phyloP scores from a whole-genome alignment of 2,888 invertebrate genomes.

The Cephalotes varians region DNA sequence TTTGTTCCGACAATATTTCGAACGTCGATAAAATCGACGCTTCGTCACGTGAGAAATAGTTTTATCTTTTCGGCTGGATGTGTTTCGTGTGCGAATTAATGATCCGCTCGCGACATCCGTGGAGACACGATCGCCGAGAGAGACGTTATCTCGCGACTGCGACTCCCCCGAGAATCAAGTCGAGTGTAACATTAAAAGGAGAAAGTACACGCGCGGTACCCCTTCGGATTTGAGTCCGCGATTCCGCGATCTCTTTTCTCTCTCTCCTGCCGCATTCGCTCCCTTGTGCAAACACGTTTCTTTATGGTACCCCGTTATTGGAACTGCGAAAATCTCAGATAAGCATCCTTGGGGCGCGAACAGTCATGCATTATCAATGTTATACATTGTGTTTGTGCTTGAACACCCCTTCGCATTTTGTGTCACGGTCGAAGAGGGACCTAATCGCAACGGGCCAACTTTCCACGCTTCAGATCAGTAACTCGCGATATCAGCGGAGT shows the following conservation, averaged over 20 bases:
- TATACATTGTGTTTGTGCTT: conserved; percentile 42
- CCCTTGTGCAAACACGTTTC: conserved; percentile 66
- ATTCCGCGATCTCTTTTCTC: conserved; percentile 33
- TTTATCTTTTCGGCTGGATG: conserved; percentile 10
- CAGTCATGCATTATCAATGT: conserved; percentile 65
- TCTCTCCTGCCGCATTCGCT: conserved; percentile 24
- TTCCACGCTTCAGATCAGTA: conserved; percentile 6
- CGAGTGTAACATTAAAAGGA: conserved; percentile 60
- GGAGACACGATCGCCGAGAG: conserved; percentile 58
- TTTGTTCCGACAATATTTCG: conserved; percentile 13
- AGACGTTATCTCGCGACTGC: conserved; percentile 68
- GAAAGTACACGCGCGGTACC: conserved; percentile 56
- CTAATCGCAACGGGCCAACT: neutral
- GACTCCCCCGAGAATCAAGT: conserved; percentile 64
- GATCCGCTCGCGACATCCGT: conserved; percentile 60
- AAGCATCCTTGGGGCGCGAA: conserved; percentile 64
- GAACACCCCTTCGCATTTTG: neutral
- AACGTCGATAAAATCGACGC: conserved; percentile 16
- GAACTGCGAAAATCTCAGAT: conserved; percentile 69
- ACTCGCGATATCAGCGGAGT: conserved; percentile 15
- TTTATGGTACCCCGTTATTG: conserved; percentile 52
- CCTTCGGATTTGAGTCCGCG: conserved; percentile 69
- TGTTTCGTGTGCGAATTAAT: conserved; percentile 60
- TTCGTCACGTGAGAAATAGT: conserved; percentile 52
- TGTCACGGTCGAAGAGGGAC: conserved; percentile 11